Evolutionary conservation across 1,140 invertebrate species (phyloP).

Genomic region (Acyrthosiphon pisum): DNA sequence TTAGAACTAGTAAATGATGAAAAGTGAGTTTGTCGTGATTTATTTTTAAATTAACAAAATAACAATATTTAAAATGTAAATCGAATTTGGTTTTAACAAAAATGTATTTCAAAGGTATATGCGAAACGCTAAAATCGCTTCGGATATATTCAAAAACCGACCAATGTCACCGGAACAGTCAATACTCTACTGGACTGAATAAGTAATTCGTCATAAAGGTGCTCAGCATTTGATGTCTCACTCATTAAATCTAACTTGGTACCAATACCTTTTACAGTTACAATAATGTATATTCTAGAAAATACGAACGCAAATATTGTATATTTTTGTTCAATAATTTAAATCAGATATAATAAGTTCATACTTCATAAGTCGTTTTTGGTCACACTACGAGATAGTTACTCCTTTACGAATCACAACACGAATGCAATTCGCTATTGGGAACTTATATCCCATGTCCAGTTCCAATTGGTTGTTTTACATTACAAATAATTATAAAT

Average conservation of each 20-base stretch:
- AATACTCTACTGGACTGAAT: slow-evolving; percentile 72
- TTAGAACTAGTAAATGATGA: slow-evolving; percentile 38
- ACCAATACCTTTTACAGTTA: slow-evolving; percentile 58
- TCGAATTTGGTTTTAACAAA: neutral
- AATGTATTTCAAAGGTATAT: slow-evolving; percentile 62
- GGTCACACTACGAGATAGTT: no score
- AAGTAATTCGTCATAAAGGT: slow-evolving; percentile 64
- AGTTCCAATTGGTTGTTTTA: no score
- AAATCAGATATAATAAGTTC: no score
- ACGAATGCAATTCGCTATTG: no score
- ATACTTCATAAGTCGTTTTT: no score
- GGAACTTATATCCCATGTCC: no score
- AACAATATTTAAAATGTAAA: neutral
- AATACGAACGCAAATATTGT: no score
- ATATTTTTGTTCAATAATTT: no score
- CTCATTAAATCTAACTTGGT: slow-evolving; percentile 59
- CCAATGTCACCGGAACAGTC: slow-evolving; percentile 67
- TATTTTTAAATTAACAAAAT: neutral
- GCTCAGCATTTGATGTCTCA: slow-evolving; percentile 59
- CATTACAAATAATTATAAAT: no score
- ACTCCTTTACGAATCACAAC: no score
- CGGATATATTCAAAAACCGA: slow-evolving; percentile 67
- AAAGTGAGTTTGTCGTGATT: neutral
- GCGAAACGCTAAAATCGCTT: slow-evolving; percentile 65
- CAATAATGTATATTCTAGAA: no score